These are phyloP conservation scores for Furnarius figulus DNA, from an alignment of 2,113 vertebrate genomes.

Conservation along the genomic window DNA sequence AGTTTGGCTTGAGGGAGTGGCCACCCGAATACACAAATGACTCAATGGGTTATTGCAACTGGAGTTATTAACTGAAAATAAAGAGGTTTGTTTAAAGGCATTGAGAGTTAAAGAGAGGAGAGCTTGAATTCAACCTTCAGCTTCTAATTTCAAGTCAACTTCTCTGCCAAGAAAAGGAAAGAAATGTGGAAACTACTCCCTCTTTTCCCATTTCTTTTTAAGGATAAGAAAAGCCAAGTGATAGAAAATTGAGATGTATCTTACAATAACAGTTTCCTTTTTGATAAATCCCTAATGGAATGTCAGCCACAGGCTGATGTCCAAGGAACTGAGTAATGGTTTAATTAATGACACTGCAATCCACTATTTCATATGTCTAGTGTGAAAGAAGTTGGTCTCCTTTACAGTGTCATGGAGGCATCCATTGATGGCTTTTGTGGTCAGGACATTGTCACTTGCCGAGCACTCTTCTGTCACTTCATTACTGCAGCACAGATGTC, in stretches of 20 bases:
- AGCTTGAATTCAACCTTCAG: neutral
- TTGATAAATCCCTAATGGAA: neutral
- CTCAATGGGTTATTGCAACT: neutral
- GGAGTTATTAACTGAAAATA: neutral
- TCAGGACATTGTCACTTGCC: neutral
- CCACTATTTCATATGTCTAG: neutral
- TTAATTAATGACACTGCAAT: neutral
- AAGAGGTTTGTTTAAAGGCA: neutral
- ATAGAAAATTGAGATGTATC: neutral
- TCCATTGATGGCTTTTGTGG: neutral
- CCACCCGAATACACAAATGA: accelerated
- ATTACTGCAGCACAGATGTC: neutral
- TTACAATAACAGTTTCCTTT: neutral
- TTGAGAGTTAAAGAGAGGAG: neutral
- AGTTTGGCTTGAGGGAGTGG: neutral
- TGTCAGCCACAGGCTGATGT: neutral
- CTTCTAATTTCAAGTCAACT: neutral
- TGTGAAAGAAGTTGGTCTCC: neutral
- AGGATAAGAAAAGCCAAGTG: neutral
- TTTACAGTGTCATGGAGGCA: neutral
- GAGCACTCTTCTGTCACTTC: neutral
- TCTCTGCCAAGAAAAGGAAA: neutral
- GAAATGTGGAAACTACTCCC: neutral
- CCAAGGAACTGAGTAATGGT: neutral
- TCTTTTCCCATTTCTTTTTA: neutral